Base-by-base conservation (phyloP, 2,797 vertebrate genomes). In the Spatula clypeata region DNA sequence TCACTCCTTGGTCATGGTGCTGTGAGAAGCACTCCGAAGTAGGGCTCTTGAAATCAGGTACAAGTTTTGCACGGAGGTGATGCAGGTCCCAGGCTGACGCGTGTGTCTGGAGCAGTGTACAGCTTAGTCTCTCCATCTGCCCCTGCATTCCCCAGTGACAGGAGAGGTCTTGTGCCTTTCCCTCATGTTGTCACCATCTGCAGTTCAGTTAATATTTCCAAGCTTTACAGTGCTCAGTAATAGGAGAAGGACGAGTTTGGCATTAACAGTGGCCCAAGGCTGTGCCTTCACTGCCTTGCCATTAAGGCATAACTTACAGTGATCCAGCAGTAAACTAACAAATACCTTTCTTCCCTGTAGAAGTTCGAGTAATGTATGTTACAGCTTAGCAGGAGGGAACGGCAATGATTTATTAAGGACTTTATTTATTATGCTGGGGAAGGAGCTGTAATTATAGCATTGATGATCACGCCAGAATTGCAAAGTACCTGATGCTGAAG, bases 391-490 rank as follows among this genome's bases (percentile, higher is more conserved):
- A 60, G 42, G 81, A 84, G 79, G 66, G 90, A 91, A 93, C 67
- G 31, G 55, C 64, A 89, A 45, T 93, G 72, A 86, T 94, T 92
- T 96, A 94, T 96, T 94, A 89, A 89, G 88, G 60, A 64, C 67
- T 73, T 94, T 73, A 91, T 94, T 88, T 94, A 67, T 82, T 94
- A 58, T 93, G 66, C 90, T 62, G 60, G 36, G 32, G 47, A 95
- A 88, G 83, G 74, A 88, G 79, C 75, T 2, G 40, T 95, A 92
- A 93, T 95, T 94, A 91, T 86, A 88, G 86, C 85, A 84, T 31
- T 91, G 89, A 79, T 90, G 95, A 94, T 95, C 89, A 74, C 88
- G 58, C 81, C 26, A 11, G 77, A 85, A 83, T 71, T 95, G 80
- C 75, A 90, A 92, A 95, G 74, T 90, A 75, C 44, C 44, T 1